Conservation (phyloP, 2,113 vertebrate genomes). For the Embiotoca jacksoni region DNA sequence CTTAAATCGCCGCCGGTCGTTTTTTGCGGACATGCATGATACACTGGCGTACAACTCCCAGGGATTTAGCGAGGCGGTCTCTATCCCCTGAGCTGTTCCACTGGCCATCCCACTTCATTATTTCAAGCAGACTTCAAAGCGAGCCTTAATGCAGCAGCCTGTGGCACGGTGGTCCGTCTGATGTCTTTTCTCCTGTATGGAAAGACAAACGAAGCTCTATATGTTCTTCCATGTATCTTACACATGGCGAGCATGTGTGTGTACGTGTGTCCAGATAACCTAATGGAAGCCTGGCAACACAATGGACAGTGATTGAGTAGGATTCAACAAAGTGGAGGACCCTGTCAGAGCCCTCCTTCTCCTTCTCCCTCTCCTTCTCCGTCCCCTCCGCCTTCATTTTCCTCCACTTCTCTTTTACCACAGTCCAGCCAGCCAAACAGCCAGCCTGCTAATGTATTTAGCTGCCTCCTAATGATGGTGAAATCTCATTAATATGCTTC, state of each 20-base stretch:
- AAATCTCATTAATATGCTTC: conserved; percentile 86
- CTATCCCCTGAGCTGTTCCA: conserved; percentile 41
- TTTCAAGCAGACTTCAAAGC: conserved; percentile 72
- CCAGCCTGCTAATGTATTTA: conserved; percentile 80
- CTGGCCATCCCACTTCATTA: conserved; percentile 67
- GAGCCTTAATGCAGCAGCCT: conserved; percentile 48
- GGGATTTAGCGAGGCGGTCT: conserved; percentile 24
- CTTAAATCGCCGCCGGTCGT: conserved; percentile 30
- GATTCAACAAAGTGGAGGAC: conserved; percentile 69
- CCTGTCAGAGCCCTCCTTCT: conserved; percentile 43
- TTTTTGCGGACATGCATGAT: conserved; percentile 59
- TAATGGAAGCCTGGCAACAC: conserved; percentile 67
- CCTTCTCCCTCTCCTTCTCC: conserved; percentile 37
- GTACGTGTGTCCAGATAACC: conserved; percentile 60
- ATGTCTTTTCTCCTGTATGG: conserved; percentile 55
- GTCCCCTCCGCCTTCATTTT: conserved; percentile 44
- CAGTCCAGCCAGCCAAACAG: conserved; percentile 63
- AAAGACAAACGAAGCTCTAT: conserved; percentile 66
- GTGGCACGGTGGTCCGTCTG: conserved; percentile 65
- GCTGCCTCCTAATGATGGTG: conserved; percentile 78
- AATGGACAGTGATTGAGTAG: conserved; percentile 50
- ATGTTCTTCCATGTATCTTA: conserved; percentile 33
- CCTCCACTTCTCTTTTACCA: conserved; percentile 52
- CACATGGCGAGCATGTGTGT: conserved; percentile 52
- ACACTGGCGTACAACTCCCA: conserved; percentile 37